These are phyloP conservation scores for Lophius piscatorius DNA, from an alignment of 2,113 vertebrate species.

Conservation along the genomic window DNA sequence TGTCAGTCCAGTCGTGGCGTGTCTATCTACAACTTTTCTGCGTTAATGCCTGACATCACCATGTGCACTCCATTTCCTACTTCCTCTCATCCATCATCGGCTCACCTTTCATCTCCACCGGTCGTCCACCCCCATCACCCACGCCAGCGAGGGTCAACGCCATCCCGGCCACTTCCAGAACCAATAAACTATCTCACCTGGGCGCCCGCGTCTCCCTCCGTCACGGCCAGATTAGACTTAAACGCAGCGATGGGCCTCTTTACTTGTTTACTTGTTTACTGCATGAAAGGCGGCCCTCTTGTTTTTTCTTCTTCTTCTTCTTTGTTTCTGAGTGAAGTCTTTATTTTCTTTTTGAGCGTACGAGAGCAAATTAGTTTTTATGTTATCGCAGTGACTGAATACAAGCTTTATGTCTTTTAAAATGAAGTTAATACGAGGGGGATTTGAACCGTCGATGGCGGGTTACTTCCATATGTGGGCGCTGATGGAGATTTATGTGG, in stretches of 20 bases:
- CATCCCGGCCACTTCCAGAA: slow-evolving; percentile 57
- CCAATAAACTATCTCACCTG: slow-evolving; percentile 65
- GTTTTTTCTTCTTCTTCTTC: neutral
- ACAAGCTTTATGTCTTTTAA: neutral
- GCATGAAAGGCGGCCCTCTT: neutral
- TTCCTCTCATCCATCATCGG: slow-evolving; percentile 68
- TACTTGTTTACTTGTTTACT: neutral
- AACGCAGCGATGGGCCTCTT: slow-evolving; percentile 15
- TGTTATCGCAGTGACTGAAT: neutral
- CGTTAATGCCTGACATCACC: slow-evolving; percentile 45
- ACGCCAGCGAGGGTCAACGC: slow-evolving; percentile 55
- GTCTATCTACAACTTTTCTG: slow-evolving; percentile 51
- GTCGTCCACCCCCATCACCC: slow-evolving; percentile 49
- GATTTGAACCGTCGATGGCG: neutral
- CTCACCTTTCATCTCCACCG: slow-evolving; percentile 69
- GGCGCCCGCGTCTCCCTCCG: slow-evolving; percentile 21
- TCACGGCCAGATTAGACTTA: slow-evolving; percentile 15
- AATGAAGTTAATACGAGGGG: neutral
- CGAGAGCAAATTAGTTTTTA: neutral
- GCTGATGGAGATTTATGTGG: neutral
- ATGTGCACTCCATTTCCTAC: slow-evolving; percentile 53
- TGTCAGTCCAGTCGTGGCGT: slow-evolving; percentile 51
- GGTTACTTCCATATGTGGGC: neutral
- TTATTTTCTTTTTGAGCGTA: neutral
- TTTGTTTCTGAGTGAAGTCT: neutral